Evolutionary conservation across 2,113 vertebrate genomes (phyloP), one percentile per base, ranked within the genome.

Genomic region (Astatotilapia flaviijosephi): DNA sequence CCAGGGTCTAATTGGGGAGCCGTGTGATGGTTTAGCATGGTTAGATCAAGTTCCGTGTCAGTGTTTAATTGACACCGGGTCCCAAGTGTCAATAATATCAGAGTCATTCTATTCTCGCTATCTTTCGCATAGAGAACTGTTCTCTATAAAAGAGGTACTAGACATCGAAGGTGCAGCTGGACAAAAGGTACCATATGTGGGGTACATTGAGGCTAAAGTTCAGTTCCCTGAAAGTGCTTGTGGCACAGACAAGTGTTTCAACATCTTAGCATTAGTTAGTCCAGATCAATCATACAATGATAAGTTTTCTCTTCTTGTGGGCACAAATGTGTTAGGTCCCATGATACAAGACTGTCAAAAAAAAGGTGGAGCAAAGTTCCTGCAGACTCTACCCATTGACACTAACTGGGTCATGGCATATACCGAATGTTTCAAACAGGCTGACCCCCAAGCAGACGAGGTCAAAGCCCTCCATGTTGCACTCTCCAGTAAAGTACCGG

Each of bases 401-500:
- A 54, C 53, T 0, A 54, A 54, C n/a, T 54, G 53, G 53, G n/a
- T 0, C n/a, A 54, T 54, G n/a, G n/a, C 10, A 21, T 54, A 54
- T 23, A 54, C 53, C 0, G 10, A 54, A 21, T 54, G n/a, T 21
- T 54, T 0, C 53, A 54, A 1, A 3, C n/a, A 54, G 53, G 9
- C 2, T 2, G 9, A 21, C 8, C 10, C n/a, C 9, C 9, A 54
- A 1, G 51, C n/a, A 1, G 17, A 53, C 0, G 51, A 5, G 0
- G 37, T 40, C 2, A 35, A 35, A 2, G 35, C 35, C 35, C 33
- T 35, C 33, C 6, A 2, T 31, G 31, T 31, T 31, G 1, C 31
- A 31, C 6, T 31, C 33, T 35, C 0, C 1, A 9, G 0, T 3
- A 35, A 35, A 0, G 33, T 35, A 35, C 33, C 33, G 0, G 33